Base-by-base conservation (phyloP, 1,140 invertebrate genomes). In the Geopemphigus sp. region DNA sequence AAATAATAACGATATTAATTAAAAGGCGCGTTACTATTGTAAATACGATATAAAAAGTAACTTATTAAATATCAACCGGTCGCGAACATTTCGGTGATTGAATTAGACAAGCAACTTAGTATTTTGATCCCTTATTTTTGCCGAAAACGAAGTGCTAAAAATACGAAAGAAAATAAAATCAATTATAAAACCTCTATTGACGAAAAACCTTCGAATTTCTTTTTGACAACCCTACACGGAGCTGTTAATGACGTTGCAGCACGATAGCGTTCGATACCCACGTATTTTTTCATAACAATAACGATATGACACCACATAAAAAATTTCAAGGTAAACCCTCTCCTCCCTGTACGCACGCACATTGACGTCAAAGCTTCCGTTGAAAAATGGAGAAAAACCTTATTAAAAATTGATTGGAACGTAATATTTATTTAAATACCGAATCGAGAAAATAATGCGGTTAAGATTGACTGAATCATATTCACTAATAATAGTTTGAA, bases 131-230 rank as follows among this genome's bases (percentile, higher is more conserved):
- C 8, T 64, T 64, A 17, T 61, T 64, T n/a, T 64, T n/a, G n/a
- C 8, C 19, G 19, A n/a, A 24, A 39, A n/a, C 14, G 22, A 8
- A 12, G 24, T 32, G 22, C n/a, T 68, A n/a, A 47, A 68, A 39
- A 2, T 47, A 47, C 3, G 24, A 24, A 47, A 64, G 32, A 39
- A 4, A 39, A 39, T 39, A 39, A 39, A 39, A 39, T 4, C 19
- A 39, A 45, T 39, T 45, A 45, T 15, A 47, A 68, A 47, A 14
- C n/a, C 4, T 6, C 10, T 53, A 26, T 53, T 24, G 14, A 70
- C 45, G 45, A 26, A 70, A 50, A 70, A 70, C 66, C 66, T 70
- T 70, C 24, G 19, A 53, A 70, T 26, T 5, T n/a, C n/a, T 17
- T 53, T 39, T 70, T 53, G 15, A 26, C 66, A 26, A 50, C 64